Evolutionary conservation across 2,113 vertebrate genomes (phyloP).

Genomic region (Otolemur garnettii): DNA sequence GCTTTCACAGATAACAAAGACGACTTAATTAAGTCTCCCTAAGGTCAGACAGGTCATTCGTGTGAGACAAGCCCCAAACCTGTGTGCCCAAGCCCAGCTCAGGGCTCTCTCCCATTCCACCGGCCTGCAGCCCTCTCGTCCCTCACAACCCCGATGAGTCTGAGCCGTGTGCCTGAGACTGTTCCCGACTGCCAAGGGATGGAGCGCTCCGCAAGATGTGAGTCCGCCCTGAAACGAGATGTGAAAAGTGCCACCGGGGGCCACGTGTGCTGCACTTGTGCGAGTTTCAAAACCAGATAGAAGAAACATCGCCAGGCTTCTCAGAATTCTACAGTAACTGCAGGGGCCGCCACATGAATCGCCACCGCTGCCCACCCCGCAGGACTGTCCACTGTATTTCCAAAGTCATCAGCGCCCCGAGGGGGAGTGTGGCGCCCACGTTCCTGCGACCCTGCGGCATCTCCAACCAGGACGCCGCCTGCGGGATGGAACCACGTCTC

Average conservation of each 20-base stretch:
- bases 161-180: background rate
- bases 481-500: fast-evolving
- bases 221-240: background rate
- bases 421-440: fast-evolving
- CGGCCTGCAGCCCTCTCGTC: fast-evolving
- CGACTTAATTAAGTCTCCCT: conserved; percentile 48
- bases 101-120: background rate
- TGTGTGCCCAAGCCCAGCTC: background rate
- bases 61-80: background rate
- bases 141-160: background rate
- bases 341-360: fast-evolving
- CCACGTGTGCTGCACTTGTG: fast-evolving
- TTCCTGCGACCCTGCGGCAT: background rate
- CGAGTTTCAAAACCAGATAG: background rate
- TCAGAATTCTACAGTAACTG: background rate
- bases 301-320: background rate
- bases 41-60: conserved; percentile 19
- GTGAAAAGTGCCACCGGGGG: background rate
- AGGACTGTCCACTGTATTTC: fast-evolving
- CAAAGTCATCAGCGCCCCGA: background rate
- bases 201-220: background rate
- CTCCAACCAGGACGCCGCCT: background rate
- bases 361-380: fast-evolving
- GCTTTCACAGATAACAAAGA: conserved; percentile 58
- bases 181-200: background rate